phyloP scores from a whole-genome alignment of 1,140 invertebrate genomes.

The Oryctes rhinoceros region DNA sequence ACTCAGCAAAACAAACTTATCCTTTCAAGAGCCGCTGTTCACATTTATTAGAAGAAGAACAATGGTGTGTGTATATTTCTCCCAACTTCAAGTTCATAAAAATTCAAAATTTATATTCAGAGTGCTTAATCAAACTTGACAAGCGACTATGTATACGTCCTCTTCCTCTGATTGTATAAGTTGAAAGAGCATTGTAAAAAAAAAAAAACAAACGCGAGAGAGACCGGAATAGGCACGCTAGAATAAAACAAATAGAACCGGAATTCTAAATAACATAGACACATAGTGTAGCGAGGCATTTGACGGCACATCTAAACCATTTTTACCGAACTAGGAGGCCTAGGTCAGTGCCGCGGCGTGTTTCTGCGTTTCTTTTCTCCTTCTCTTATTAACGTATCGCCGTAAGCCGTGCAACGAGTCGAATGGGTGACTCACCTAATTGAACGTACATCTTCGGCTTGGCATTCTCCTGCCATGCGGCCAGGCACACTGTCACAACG shows the following conservation, averaged over 20 bases:
- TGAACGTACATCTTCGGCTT: conserved; percentile 87
- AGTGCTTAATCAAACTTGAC: too few relatives aligned
- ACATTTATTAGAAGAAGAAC: too few relatives aligned
- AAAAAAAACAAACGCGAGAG: not conserved
- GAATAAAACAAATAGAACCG: not conserved
- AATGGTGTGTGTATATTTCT: too few relatives aligned
- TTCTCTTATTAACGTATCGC: not conserved
- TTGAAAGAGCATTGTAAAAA: not conserved
- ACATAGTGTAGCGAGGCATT: not conserved
- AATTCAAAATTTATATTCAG: too few relatives aligned
- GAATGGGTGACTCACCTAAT: conserved; percentile 74
- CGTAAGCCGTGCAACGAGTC: not conserved
- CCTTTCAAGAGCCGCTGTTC: too few relatives aligned
- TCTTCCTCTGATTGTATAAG: not conserved
- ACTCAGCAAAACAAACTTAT: too few relatives aligned
- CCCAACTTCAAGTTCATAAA: too few relatives aligned
- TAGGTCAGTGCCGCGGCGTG: conserved; percentile 4
- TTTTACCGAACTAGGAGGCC: not conserved
- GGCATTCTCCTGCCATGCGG: conserved; percentile 85
- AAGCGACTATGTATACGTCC: too few relatives aligned
- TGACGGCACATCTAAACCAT: not conserved
- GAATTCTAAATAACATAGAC: not conserved
- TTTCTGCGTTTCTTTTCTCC: conserved; percentile 1
- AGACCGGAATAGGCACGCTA: not conserved
- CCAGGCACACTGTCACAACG: conserved; percentile 50